Conservation (phyloP, 1,140 invertebrate genomes). For the Drosophila kepulauana region DNA sequence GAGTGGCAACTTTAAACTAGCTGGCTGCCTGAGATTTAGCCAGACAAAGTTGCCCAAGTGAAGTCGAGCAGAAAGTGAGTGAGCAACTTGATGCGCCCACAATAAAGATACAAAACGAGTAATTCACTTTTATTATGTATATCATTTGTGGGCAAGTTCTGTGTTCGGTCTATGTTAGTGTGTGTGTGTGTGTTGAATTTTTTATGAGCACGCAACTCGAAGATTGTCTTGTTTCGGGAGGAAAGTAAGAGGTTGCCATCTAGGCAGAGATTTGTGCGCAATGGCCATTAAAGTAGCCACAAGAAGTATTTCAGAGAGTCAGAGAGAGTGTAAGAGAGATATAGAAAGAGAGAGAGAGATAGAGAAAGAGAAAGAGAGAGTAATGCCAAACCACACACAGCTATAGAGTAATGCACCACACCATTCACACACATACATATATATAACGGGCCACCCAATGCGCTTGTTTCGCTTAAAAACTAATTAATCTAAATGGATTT, state of each 20-base stretch:
- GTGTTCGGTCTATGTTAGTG: neutral
- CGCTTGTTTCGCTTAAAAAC: conserved; percentile 72
- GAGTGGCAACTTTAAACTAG: conserved; percentile 20
- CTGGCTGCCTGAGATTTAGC: conserved; percentile 35
- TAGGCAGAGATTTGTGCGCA: conserved; percentile 32
- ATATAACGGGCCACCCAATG: neutral
- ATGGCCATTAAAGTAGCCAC: conserved; percentile 35
- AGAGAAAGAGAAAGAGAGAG: too few relatives aligned
- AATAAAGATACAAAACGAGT: conserved; percentile 44
- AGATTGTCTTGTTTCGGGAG: neutral
- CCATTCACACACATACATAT: neutral
- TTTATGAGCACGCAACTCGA: conserved; percentile 37
- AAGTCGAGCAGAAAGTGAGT: conserved; percentile 75
- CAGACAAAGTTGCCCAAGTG: conserved; percentile 63
- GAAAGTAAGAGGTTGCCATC: neutral
- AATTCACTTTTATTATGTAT: conserved; percentile 56
- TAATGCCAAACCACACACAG: neutral
- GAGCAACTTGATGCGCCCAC: conserved; percentile 32
- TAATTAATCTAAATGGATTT: conserved; percentile 83
- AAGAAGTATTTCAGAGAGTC: conserved; percentile 8
- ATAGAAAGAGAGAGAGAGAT: too few relatives aligned
- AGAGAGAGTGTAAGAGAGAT: neutral
- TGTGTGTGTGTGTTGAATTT: conserved; percentile 26
- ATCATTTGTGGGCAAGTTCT: conserved; percentile 11
- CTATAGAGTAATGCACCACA: neutral